Evolutionary conservation across 2,888 invertebrate species (phyloP).

Genomic region (Scaptodrosophila latifasciaeformis): DNA sequence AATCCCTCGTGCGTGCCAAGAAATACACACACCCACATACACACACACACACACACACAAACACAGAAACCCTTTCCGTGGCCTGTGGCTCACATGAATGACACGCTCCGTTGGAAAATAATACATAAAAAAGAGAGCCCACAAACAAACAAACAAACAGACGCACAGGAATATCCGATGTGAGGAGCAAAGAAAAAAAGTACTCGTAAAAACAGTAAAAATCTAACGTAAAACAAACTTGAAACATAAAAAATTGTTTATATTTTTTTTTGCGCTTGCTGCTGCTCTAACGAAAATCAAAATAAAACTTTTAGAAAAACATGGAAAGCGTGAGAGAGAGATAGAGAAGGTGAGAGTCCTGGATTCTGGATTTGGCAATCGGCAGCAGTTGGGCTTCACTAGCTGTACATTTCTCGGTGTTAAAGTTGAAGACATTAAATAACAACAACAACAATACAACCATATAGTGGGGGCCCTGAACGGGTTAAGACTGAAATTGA

Average conservation of each 20-base stretch:
- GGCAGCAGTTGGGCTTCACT: constrained; percentile 2
- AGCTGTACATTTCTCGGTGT: constrained; percentile 30
- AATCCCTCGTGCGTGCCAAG: constrained; percentile 54
- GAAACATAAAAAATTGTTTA: constrained; percentile 34
- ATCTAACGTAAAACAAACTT: constrained; percentile 45
- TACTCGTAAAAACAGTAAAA: constrained; percentile 46
- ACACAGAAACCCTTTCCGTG: constrained; percentile 12
- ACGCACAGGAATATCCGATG: neutral
- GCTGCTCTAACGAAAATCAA: constrained; percentile 26
- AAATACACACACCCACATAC: constrained; percentile 25
- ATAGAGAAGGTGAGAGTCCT: too few species aligned
- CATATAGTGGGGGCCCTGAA: constrained; percentile 25
- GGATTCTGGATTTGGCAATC: too few species aligned
- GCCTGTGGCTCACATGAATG: constrained; percentile 1
- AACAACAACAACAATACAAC: neutral
- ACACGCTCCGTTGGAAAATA: constrained; percentile 33
- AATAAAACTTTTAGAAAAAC: constrained; percentile 23
- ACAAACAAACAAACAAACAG: neutral
- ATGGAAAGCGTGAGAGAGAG: too few species aligned
- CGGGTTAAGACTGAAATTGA: constrained; percentile 47
- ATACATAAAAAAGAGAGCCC: constrained; percentile 12
- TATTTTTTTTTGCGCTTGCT: neutral
- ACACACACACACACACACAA: constrained; percentile 27
- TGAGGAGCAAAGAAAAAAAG: too few species aligned
- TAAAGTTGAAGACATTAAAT: constrained; percentile 55